Conservation (phyloP, 2,113 vertebrate genomes). For the Notothenia coriiceps region DNA sequence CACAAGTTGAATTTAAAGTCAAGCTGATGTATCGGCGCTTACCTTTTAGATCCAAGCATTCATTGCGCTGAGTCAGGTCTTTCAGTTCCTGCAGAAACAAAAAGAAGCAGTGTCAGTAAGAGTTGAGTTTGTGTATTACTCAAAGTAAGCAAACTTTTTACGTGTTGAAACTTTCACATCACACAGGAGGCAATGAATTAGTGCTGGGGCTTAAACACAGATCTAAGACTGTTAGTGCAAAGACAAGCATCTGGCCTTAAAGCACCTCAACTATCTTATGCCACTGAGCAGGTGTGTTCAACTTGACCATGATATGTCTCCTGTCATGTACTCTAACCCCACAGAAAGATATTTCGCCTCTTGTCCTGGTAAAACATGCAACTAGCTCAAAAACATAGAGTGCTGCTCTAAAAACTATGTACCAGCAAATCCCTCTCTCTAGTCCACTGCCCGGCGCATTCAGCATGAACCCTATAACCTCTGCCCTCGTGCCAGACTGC, state of each 20-base stretch:
- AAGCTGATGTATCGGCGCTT: constrained; percentile 21
- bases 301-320: background rate
- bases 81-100: constrained; percentile 86
- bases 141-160: constrained; percentile 25
- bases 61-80: constrained; percentile 90
- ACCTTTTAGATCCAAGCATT: constrained; percentile 94
- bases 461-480: constrained; percentile 70
- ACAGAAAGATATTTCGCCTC: constrained; percentile 35
- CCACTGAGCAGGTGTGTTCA: constrained; percentile 1
- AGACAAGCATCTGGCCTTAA: background rate
- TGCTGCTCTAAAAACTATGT: constrained; percentile 57
- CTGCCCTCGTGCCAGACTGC: constrained; percentile 42
- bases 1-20: background rate
- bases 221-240: background rate
- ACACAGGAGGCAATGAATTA: background rate
- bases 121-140: background rate
- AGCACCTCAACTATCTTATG: no score
- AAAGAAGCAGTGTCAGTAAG: constrained; percentile 32
- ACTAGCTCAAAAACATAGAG: constrained; percentile 40
- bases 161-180: constrained; percentile 33
- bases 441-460: constrained; percentile 46
- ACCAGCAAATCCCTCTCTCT: constrained; percentile 67
- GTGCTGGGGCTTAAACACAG: background rate
- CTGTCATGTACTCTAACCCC: background rate
- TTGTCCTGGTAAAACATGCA: constrained; percentile 27